A percentile compares a stretch with the other conserved stretches of the same genome.
Conservation (phyloP, 2,797 vertebrate genomes). For the Remorina albescens region DNA sequence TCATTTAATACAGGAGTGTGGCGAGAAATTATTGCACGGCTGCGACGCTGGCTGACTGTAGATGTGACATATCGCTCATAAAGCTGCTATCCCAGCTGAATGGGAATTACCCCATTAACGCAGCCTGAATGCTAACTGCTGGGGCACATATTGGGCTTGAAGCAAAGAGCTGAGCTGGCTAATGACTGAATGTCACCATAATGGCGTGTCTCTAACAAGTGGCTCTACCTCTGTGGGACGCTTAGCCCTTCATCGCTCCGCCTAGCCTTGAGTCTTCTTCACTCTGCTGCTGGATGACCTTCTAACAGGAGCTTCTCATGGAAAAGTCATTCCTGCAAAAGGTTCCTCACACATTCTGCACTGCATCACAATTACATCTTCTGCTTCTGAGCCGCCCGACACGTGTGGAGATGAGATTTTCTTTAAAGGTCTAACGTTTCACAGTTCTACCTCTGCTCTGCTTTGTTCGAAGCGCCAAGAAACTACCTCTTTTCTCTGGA, state of each 20-base stretch:
- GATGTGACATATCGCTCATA: slow-evolving; percentile 74
- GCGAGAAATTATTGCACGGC: slow-evolving; percentile 70
- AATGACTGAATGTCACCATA: slow-evolving; percentile 73
- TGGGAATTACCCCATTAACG: slow-evolving; percentile 77
- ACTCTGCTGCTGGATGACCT: slow-evolving; percentile 60
- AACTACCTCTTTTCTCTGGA: too few species aligned
- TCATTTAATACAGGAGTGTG: slow-evolving; percentile 73
- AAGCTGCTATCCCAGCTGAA: slow-evolving; percentile 69
- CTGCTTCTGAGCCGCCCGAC: slow-evolving; percentile 12
- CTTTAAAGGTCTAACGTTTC: too few species aligned
- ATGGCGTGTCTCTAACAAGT: slow-evolving; percentile 72
- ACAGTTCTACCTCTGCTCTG: too few species aligned
- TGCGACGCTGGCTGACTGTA: slow-evolving; percentile 69
- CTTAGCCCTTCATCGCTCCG: slow-evolving; percentile 48
- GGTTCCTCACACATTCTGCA: slow-evolving; percentile 16
- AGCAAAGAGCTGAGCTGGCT: slow-evolving; percentile 78
- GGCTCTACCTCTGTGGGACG: slow-evolving; percentile 56
- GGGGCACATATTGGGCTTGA: slow-evolving; percentile 58
- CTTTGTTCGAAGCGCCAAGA: too few species aligned
- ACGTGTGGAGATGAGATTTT: slow-evolving; percentile 27
- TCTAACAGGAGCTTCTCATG: slow-evolving; percentile 43
- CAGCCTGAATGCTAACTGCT: slow-evolving; percentile 72
- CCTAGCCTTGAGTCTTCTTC: slow-evolving; percentile 53
- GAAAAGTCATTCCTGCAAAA: slow-evolving; percentile 32
- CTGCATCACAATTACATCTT: not conserved